Evolutionary conservation across 2,113 vertebrate species (phyloP), one percentile per base, ranked within the genome.

Genomic region (Crocuta crocuta): DNA sequence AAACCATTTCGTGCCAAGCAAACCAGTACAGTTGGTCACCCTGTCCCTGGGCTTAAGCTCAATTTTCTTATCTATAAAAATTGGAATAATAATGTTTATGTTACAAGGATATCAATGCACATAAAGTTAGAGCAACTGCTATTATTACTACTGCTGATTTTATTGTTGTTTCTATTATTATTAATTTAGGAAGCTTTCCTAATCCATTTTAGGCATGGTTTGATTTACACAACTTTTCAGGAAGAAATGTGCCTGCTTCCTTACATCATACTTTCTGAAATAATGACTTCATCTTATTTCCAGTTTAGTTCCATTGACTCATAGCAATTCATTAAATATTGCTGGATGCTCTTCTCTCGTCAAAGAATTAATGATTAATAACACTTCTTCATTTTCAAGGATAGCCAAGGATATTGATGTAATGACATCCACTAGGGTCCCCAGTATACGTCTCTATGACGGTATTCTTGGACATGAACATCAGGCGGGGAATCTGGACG

Each of bases 241-340:
- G 28, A 95, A 96, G 95, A 80, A 50, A 58, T 71, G 12, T 68
- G 35, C 48, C 71, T 81, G 0, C 78, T 94, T 90, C 43, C 65
- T 94, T 90, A 88, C 9, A n/a, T 97, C 70, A 97, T 73, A 26
- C 53, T 96, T 97, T 89, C 68, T 1, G 2, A 95, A 91, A 93
- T 80, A 95, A 76, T 96, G 89, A 95, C 89, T 95, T 96, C 94
- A 96, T 95, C 83, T 94, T 79, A 91, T 97, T 92, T 73, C 78
- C 96, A 63, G 82, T 95, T 84, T 96, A 78, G 73, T 95, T 96
- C 73, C 58, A 33, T 92, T 78, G 84, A 85, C 89, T 97, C 65
- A 78, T 92, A 80, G 71, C 2, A 74, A 45, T 86, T 97, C 17
- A 43, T 86, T 95, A 95, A 92, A 31, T 80, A 39, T 55, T 93